Evolutionary conservation across 2,113 vertebrate species (phyloP), one percentile per base, ranked within the genome.

Genomic region (Brienomyrus brachyistius): DNA sequence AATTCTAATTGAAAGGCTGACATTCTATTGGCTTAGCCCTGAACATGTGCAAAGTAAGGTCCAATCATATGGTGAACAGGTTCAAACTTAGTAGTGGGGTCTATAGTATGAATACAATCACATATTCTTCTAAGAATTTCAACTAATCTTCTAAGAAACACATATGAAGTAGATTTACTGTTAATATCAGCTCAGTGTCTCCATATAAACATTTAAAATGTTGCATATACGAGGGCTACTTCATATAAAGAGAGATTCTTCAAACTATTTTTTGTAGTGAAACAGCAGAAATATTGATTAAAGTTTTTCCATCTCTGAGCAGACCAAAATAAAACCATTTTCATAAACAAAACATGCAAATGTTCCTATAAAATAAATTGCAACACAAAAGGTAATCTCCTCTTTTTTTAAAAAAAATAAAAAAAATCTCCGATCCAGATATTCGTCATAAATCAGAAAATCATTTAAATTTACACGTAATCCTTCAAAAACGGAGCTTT

Each of bases 291-390:
- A 80, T 35, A 80, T 8, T 80, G 74, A 80, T 84, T 45, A 48
- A 84, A 48, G 40, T 47, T 45, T 17, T 47, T 84, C 10, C 23
- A 48, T 84, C 45, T 84, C 45, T n/a, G 43, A 40, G 74, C 31
- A 8, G 74, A 19, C 15, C 15, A 21, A 80, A 40, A 17, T 15
- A 80, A 43, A 80, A 43, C 35, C 74, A 80, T 19, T 80, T 40
- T 80, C 74, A 84, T 45, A 84, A 84, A 82, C 77, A 82, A 82
- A 82, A 82, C 77, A 70, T 70, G 62, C 62, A 70, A 17, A 80
- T 80, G 5, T 80, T 80, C 9, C 5, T 19, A 40, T 43, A 19
- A 17, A 80, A 43, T 80, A 80, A 43, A 80, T 80, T 80, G 15
- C 6, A 43, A 77, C 70, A 77, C 62, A 77, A 40, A 80, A 80